These are phyloP conservation scores for Parnassius smintheus DNA, from an alignment of 2,888 invertebrate species.

Conservation along the genomic window DNA sequence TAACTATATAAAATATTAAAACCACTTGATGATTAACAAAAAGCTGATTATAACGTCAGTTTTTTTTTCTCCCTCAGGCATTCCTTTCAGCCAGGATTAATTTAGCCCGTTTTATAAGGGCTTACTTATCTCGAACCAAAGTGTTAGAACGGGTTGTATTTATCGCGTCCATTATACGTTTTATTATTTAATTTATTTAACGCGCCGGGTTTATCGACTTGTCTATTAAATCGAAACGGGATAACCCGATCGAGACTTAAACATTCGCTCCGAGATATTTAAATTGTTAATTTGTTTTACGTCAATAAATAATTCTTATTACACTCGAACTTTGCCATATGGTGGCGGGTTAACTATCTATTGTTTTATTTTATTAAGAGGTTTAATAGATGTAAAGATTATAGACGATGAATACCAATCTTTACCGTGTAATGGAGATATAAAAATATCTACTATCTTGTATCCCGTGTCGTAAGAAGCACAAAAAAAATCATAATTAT, in stretches of 20 bases:
- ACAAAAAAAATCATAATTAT: no score
- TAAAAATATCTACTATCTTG: no score
- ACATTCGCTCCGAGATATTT: conserved; percentile 60
- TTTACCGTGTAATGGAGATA: no score
- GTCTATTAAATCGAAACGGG: conserved; percentile 76
- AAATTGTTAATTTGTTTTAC: conserved; percentile 45
- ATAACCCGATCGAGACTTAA: conserved; percentile 70
- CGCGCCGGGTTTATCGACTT: conserved; percentile 71
- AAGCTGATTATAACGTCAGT: conserved; percentile 80
- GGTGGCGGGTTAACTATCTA: no score
- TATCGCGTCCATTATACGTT: conserved; percentile 78
- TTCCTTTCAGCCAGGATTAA: conserved; percentile 78
- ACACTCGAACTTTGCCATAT: neutral
- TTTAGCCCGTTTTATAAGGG: conserved; percentile 77
- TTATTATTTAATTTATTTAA: conserved; percentile 82
- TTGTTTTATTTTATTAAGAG: no score
- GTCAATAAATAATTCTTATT: neutral
- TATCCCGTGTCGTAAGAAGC: no score
- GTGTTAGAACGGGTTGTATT: conserved; percentile 75
- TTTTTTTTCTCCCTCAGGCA: conserved; percentile 59
- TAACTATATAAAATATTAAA: conserved; percentile 63
- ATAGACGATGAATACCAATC: no score
- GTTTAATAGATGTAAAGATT: no score
- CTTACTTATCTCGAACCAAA: conserved; percentile 72
- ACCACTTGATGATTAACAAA: conserved; percentile 76